Percentiles rank a stretch among this genome's conserved stretches.
phyloP scores from a whole-genome alignment of 2,888 invertebrate species.

The Idaea straminata region DNA sequence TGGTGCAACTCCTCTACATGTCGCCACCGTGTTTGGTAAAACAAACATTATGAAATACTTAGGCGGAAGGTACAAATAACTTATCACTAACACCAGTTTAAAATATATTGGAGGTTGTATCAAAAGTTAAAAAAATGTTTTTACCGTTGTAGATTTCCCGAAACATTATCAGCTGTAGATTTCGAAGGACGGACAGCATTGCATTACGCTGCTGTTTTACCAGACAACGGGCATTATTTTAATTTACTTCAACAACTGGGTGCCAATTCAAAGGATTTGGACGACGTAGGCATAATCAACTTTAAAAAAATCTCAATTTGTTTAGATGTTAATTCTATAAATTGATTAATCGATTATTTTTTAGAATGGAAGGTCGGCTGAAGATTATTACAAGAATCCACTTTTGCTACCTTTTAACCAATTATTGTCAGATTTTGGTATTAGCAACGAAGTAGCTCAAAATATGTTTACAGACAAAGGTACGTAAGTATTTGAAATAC shows the following conservation, averaged over 20 bases:
- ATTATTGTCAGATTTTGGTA: conserved; percentile 85
- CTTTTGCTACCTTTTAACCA: conserved; percentile 84
- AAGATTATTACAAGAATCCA: conserved; percentile 86
- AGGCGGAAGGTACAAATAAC: conserved; percentile 60
- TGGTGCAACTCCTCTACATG: conserved; percentile 92
- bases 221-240: conserved; percentile 93
- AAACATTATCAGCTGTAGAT: conserved; percentile 90
- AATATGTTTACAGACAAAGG: conserved; percentile 90
- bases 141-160: conserved; percentile 84
- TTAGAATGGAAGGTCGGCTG: conserved; percentile 89
- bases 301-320: background rate
- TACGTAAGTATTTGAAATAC: conserved; percentile 70
- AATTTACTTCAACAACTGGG: conserved; percentile 92
- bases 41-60: conserved; percentile 87
- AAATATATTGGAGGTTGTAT: background rate
- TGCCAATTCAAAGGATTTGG: conserved; percentile 89
- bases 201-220: conserved; percentile 91
- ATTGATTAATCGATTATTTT: conserved; percentile 6
- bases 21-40: conserved; percentile 91
- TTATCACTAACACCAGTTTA: conserved; percentile 2
- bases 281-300: conserved; percentile 83
- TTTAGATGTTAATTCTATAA: background rate
- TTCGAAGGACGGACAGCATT: conserved; percentile 91
- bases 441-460: conserved; percentile 82
- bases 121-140: background rate